Evolutionary conservation across 92 coral and sea anemone species (phyloP).

Genomic region (Umimayanthus kanabou): DNA sequence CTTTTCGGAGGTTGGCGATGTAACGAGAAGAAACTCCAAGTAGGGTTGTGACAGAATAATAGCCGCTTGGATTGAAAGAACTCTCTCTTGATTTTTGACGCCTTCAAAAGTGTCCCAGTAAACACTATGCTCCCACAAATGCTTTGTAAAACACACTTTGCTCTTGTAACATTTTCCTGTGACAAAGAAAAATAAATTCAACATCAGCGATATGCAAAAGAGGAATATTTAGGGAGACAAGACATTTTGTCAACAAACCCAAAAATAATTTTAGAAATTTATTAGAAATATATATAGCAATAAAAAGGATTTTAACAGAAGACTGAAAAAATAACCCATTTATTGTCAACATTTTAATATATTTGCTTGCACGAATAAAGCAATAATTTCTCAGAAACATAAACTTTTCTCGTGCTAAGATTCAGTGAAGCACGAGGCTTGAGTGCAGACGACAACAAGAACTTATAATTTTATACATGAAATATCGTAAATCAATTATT

Average conservation of each 20-base stretch:
- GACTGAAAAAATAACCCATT: constrained; percentile 5
- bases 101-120: constrained; percentile 99
- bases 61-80: constrained; percentile 97
- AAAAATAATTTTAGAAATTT: constrained; percentile 41
- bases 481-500: constrained; percentile 13
- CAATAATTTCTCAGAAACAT: not conserved
- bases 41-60: constrained; percentile 97
- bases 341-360: not conserved
- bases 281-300: constrained; percentile 19
- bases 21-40: constrained; percentile 95
- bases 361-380: not conserved
- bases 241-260: constrained; percentile 31
- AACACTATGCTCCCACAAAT: constrained; percentile 97
- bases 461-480: not conserved
- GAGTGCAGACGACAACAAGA: not conserved
- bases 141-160: constrained; percentile 98
- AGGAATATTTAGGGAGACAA: not conserved
- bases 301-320: constrained; percentile 1
- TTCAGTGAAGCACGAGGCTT: constrained; percentile 24
- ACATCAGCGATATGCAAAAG: constrained; percentile 33
- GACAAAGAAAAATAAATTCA: constrained; percentile 29
- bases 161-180: constrained; percentile 96
- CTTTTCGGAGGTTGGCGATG: constrained; percentile 92
- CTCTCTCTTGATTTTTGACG: constrained; percentile 96
- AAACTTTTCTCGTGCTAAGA: not conserved